Conservation (phyloP, 1,140 invertebrate species). For the Zelostemma sp. region DNA sequence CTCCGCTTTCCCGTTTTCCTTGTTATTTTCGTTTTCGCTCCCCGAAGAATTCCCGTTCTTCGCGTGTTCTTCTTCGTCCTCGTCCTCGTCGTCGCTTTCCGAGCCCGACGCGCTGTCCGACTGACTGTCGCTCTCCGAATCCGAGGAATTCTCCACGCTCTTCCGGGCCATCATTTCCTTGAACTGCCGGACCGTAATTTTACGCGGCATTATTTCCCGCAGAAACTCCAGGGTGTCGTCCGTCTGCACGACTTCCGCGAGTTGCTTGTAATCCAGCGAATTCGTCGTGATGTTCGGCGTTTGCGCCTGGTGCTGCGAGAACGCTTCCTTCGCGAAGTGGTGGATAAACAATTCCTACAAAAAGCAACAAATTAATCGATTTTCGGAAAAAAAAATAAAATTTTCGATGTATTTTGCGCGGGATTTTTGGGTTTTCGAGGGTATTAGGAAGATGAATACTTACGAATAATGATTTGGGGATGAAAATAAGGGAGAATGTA, state of each 20-base stretch:
- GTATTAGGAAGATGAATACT: too few species aligned
- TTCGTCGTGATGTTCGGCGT: slow-evolving; percentile 57
- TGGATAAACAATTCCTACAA: slow-evolving; percentile 78
- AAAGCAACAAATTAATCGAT: slow-evolving; percentile 18
- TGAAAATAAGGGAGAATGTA: too few species aligned
- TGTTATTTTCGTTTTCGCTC: slow-evolving; percentile 35
- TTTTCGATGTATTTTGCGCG: too few species aligned
- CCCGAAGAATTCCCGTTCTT: slow-evolving; percentile 54
- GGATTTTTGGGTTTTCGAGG: too few species aligned
- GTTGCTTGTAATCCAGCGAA: slow-evolving; percentile 77
- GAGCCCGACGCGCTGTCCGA: slow-evolving; percentile 62
- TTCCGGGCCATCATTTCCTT: slow-evolving; percentile 78
- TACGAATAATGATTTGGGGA: too few species aligned
- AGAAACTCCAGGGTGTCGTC: slow-evolving; percentile 78
- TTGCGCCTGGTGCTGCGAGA: slow-evolving; percentile 53
- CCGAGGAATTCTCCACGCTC: slow-evolving; percentile 63
- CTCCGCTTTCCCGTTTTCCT: slow-evolving; percentile 54
- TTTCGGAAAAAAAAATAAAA: too few species aligned
- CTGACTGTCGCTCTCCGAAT: slow-evolving; percentile 65
- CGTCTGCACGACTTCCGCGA: slow-evolving; percentile 77
- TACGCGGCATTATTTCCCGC: slow-evolving; percentile 78
- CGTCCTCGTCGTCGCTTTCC: slow-evolving; percentile 54
- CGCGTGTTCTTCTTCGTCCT: slow-evolving; percentile 41
- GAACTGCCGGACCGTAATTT: slow-evolving; percentile 77
- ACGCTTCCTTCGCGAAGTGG: slow-evolving; percentile 74